Percentiles rank a stretch among this genome's conserved stretches.
Conservation (phyloP, 2,797 vertebrate genomes). For the Sebastes umbrosus region DNA sequence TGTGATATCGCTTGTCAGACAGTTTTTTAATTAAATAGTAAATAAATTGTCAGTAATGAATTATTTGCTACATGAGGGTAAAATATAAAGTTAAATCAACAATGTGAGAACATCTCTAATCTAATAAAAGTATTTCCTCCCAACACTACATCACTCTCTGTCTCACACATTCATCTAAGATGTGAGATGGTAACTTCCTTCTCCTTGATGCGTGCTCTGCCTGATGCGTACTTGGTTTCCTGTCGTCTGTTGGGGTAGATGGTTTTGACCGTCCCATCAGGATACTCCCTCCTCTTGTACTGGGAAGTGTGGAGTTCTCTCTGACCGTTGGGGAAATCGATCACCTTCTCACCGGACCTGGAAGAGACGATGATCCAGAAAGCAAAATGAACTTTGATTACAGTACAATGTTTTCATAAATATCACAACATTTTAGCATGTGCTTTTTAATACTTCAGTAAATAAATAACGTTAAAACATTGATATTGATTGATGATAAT, state of each 20-base stretch:
- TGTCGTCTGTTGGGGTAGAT: constrained; percentile 70
- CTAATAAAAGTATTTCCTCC: background rate
- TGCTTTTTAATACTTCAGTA: too few relatives aligned
- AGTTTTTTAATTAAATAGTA: background rate
- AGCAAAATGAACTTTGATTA: background rate
- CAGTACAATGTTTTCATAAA: background rate
- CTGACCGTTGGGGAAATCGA: constrained; percentile 78
- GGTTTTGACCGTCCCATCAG: constrained; percentile 79
- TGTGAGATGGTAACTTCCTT: constrained; percentile 15
- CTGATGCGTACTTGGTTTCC: constrained; percentile 73
- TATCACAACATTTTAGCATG: background rate
- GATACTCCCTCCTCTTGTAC: constrained; percentile 80
- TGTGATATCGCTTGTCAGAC: background rate
- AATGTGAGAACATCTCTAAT: background rate
- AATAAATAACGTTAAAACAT: too few relatives aligned
- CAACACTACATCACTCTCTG: background rate
- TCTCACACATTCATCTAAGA: background rate
- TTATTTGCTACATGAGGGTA: background rate
- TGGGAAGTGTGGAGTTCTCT: constrained; percentile 77
- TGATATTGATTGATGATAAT: too few relatives aligned
- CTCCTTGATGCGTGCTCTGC: constrained; percentile 66
- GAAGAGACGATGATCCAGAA: background rate
- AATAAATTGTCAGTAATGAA: background rate
- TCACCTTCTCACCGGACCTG: constrained; percentile 80
- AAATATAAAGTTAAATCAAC: background rate